Evolutionary conservation across 2,113 vertebrate genomes (phyloP), one percentile per base, ranked within the genome.

Genomic region (Chaetodon auriga): DNA sequence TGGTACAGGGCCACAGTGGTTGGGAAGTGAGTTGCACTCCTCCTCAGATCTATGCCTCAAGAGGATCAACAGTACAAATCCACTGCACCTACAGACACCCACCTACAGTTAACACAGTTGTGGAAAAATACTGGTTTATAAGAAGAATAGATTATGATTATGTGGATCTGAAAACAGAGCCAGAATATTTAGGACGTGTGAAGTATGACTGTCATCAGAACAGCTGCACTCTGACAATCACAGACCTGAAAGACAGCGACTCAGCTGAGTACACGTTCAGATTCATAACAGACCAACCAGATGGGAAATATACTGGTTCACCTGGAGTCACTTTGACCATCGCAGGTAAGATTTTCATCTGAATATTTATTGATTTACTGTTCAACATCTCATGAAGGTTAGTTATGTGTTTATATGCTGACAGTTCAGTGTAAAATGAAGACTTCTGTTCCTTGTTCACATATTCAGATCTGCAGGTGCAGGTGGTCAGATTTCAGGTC

Each of bases 181-280:
- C 68, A 10, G 2, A 53, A 3, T 60, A 73, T 1, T 1, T 45
- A 53, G 61, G 53, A n/a, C 75, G 75, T 12, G 68, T 83, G 13
- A 1, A 66, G 51, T 23, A 53, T 21, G 5, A 1, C 0, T 55
- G 18, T 74, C 2, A 0, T 6, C 0, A 6, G 0, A 68, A 43
- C 0, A 0, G 0, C 3, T 85, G 80, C 61, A 57, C 9, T 16
- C 62, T 88, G 64, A 82, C 0, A 46, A 78, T 90, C 68, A 36
- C 0, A 25, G 62, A 82, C 54, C 54, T 89, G 70, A 85, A 72
- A 80, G 13, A 57, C 51, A 77, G 19, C 0, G 85, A 90, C 48
- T 80, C 72, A 7, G 68, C 75, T 65, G 9, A 0, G 8, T 90
- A 85, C 71, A 77, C 35, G 51, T 80, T 87, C 54, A 83, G 51